A percentile compares a stretch with the other conserved stretches of the same genome.
Conservation (phyloP, 2,888 invertebrate genomes). For the Dioctria linearis region DNA sequence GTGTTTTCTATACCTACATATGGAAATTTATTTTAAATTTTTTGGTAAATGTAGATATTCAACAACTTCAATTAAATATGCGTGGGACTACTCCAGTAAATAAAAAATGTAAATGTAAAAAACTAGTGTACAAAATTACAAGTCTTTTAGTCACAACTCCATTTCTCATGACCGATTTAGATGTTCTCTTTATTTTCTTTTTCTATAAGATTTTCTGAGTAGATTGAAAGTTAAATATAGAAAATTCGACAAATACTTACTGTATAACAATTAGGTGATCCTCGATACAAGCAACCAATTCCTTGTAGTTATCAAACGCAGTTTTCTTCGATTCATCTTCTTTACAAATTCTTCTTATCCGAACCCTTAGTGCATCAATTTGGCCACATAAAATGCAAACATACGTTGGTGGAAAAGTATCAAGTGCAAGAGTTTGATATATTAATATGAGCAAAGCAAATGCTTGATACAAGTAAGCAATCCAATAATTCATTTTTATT, state of each 20-base stretch:
- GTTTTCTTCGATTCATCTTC: neutral
- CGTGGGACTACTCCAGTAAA: too few species aligned
- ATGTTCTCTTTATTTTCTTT: too few species aligned
- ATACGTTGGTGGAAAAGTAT: neutral
- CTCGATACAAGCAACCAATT: neutral
- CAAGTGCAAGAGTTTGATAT: neutral
- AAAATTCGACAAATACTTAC: neutral
- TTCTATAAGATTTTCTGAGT: too few species aligned
- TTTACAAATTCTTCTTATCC: neutral
- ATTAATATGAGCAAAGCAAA: neutral
- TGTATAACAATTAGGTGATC: neutral
- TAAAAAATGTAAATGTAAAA: too few species aligned
- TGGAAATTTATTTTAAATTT: too few species aligned
- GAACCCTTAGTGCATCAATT: neutral
- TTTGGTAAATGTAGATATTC: too few species aligned
- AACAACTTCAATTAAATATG: too few species aligned
- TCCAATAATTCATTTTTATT: neutral
- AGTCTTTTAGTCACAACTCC: too few species aligned
- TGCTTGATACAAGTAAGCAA: neutral
- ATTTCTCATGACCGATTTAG: too few species aligned
- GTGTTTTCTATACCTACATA: too few species aligned
- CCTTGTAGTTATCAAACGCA: neutral
- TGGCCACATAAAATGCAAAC: neutral
- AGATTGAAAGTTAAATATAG: too few species aligned
- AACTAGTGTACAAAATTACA: too few species aligned